phyloP scores from a whole-genome alignment of 2,888 invertebrate species.

The Capitulum mitella region DNA sequence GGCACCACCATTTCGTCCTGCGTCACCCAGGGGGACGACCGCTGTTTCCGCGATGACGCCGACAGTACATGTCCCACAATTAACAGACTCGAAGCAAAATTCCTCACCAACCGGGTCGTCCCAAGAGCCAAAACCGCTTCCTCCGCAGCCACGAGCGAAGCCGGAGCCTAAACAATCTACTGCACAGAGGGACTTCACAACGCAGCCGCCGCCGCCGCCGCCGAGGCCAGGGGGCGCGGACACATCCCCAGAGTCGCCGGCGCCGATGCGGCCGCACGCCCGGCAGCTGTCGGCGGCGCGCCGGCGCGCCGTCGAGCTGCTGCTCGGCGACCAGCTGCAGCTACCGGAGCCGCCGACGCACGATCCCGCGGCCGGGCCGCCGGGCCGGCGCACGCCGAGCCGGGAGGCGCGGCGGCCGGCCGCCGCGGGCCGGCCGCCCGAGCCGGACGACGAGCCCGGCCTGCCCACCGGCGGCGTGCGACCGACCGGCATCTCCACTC shows the following conservation, averaged over 20 bases:
- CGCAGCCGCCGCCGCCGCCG: too few relatives aligned
- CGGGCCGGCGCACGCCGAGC: neutral
- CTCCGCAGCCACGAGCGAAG: neutral
- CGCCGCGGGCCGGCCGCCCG: neutral
- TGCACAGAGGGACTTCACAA: too few relatives aligned
- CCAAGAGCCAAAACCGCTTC: neutral
- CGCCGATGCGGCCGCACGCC: neutral
- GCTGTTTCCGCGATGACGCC: neutral
- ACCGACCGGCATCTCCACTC: neutral
- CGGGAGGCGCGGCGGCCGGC: neutral
- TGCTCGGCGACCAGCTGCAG: conserved; percentile 10
- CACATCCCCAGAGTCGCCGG: too few relatives aligned
- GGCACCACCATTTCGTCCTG: neutral
- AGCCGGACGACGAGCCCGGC: neutral
- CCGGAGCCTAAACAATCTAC: too few relatives aligned
- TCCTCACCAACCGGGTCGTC: neutral
- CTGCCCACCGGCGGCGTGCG: neutral
- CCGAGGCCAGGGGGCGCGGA: too few relatives aligned
- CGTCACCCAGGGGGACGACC: neutral
- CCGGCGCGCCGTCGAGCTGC: neutral
- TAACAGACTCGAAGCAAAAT: neutral
- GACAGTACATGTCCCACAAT: neutral
- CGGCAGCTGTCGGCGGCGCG: neutral
- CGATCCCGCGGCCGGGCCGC: neutral
- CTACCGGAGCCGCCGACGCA: neutral